phyloP scores from a whole-genome alignment of 2,113 vertebrate genomes.

The Leucosticte australis region DNA sequence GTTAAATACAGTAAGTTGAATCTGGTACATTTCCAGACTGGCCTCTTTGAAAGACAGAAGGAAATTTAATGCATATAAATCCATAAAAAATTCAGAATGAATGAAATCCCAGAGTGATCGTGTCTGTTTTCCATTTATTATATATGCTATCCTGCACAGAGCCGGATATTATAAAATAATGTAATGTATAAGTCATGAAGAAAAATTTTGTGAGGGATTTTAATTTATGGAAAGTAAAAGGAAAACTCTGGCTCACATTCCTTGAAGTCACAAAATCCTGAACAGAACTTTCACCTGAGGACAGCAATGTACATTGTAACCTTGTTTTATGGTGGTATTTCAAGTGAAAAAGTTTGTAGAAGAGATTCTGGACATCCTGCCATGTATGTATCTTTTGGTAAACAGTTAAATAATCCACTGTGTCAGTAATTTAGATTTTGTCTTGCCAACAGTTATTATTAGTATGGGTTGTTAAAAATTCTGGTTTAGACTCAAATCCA shows the following conservation, averaged over 20 bases:
- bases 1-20: not conserved
- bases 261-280: not conserved
- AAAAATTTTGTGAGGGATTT: not conserved
- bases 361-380: not conserved
- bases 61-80: not conserved
- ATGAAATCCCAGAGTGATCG: not conserved
- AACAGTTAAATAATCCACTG: not conserved
- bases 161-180: conserved; percentile 3
- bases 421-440: not conserved
- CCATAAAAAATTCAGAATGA: not conserved
- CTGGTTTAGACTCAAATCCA: rapidly evolving
- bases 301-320: rapidly evolving
- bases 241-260: not conserved
- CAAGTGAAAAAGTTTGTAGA: not conserved
- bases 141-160: not conserved
- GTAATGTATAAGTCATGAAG: not conserved
- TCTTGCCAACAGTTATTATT: not conserved
- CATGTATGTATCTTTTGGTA: not conserved
- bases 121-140: conserved; percentile 19
- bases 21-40: not conserved
- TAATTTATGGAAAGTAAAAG: not conserved
- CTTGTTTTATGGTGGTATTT: not conserved
- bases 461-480: not conserved
- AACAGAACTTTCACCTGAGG: not conserved
- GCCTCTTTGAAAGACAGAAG: not conserved